Evolutionary conservation across 2,888 invertebrate genomes (phyloP), one percentile per base, ranked within the genome.

Genomic region (Neoitamus cyanurus): DNA sequence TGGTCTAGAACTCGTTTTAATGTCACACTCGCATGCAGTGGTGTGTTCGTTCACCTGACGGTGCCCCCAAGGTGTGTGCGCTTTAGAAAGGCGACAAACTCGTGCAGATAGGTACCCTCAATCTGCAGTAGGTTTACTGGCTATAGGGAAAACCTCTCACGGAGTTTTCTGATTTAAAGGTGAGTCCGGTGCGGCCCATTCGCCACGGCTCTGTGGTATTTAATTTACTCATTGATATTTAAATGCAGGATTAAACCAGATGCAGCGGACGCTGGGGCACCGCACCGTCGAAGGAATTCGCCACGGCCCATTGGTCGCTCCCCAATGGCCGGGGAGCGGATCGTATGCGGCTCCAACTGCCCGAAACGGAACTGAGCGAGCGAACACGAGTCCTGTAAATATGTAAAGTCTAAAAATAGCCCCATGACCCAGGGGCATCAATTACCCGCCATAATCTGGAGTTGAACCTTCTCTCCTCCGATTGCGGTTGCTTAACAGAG

Each of bases 371-470:
- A 25, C 25, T 15, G 11, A 58, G 20, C 58, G 20, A 7, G 20
- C 25, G 58, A 58, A 25, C 58, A 1, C 2, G 20, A 25, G 9
- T 58, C 58, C 58, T 58, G 20, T 58, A 58, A 58, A 58, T 58
- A 58, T 20, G 15, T 58, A 58, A 48, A 48, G 30, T 78, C 78
- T 78, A 78, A 78, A 48, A 78, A 78, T 78, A 78, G 48, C 58
- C 58, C 11, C 13, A 48, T 48, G 78, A 78, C 78, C 78, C 78
- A 58, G 58, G 30, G 78, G 58, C 58, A 78, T 48, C 78, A 48
- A 31, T 78, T 48, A 46, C 58, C 48, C 20, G 25, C 31, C 78
- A 48, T 78, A 46, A 78, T 78, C 78, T 15, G 30, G 15, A 78
- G 78, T 31, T 31, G 48, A 48, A 15, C 28, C 48, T 58, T 34